A percentile compares a stretch with the other conserved stretches of the same genome.
Conservation (phyloP, 2,797 vertebrate genomes). For the Petrocephalus schoutedeni region DNA sequence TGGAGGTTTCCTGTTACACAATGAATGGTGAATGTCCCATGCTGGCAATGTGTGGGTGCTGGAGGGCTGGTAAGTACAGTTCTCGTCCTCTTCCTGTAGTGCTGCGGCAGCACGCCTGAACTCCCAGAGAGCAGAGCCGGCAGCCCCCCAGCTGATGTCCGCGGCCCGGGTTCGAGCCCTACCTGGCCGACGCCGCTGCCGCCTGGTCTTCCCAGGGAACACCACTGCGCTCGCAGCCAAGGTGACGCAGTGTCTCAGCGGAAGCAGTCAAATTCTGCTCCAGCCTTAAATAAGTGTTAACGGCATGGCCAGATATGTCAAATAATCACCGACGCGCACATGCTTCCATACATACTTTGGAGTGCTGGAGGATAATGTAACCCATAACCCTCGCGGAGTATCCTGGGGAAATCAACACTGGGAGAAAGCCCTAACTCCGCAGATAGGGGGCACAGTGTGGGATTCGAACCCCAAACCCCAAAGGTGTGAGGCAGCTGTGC, state of each 20-base stretch:
- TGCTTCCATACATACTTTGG: neutral
- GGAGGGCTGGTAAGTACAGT: neutral
- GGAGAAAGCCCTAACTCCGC: neutral
- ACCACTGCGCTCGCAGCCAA: slow-evolving; percentile 42
- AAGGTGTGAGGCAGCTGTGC: neutral
- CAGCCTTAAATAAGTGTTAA: neutral
- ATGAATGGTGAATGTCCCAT: neutral
- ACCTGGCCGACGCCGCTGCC: slow-evolving; percentile 36
- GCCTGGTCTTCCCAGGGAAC: slow-evolving; percentile 35
- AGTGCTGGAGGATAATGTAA: neutral
- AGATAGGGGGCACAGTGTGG: neutral
- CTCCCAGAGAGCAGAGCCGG: slow-evolving; percentile 17
- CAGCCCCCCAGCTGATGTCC: slow-evolving; percentile 19
- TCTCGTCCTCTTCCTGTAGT: neutral
- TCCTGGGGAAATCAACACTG: neutral
- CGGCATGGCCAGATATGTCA: neutral
- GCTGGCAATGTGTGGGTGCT: neutral
- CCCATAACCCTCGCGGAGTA: neutral
- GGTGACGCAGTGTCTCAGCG: slow-evolving; percentile 31
- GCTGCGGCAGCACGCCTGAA: neutral
- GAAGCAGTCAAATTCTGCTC: neutral
- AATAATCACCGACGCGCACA: neutral
- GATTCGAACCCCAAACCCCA: neutral
- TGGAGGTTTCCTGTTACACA: neutral
- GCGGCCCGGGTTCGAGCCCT: slow-evolving; percentile 46